These are phyloP conservation scores for Drosophila picticornis DNA, from an alignment of 2,888 invertebrate genomes.

Conservation along the genomic window DNA sequence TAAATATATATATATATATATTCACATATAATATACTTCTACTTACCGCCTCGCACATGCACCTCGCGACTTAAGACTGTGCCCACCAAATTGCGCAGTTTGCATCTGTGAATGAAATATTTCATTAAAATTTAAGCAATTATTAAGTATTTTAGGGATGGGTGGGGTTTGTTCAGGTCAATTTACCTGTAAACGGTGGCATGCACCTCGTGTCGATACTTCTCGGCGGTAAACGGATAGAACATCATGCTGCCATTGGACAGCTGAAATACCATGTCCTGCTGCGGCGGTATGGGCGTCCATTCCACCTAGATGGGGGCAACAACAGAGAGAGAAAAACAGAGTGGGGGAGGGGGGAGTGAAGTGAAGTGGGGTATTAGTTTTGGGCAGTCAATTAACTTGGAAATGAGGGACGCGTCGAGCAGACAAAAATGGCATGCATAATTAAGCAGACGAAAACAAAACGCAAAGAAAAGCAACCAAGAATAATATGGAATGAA, in stretches of 20 bases:
- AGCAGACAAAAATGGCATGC: conserved; percentile 58
- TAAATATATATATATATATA: conserved; percentile 6
- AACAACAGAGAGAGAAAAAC: not conserved
- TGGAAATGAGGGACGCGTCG: conserved; percentile 59
- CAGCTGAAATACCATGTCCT: conserved; percentile 91
- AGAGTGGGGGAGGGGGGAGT: not conserved
- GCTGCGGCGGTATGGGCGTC: conserved; percentile 89
- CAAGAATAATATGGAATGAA: conserved; percentile 8
- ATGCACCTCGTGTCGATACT: conserved; percentile 94
- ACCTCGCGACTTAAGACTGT: conserved; percentile 93
- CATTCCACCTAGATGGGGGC: conserved; percentile 89
- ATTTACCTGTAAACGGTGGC: conserved; percentile 91
- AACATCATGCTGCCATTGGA: conserved; percentile 95
- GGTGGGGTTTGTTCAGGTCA: conserved; percentile 2
- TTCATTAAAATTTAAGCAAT: conserved; percentile 5
- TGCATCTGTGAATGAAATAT: conserved; percentile 83
- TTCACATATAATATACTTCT: not conserved
- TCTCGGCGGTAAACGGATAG: conserved; percentile 92
- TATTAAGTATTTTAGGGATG: conserved; percentile 33
- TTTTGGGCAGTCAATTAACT: conserved; percentile 72
- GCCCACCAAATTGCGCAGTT: conserved; percentile 90
- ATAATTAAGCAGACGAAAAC: conserved; percentile 73
- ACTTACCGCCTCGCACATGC: conserved; percentile 94
- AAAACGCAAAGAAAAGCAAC: conserved; percentile 26
- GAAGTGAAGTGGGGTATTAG: conserved; percentile 15